These are phyloP conservation scores for Agonopterix arenella DNA, from an alignment of 2,888 invertebrate genomes.

Conservation along the genomic window DNA sequence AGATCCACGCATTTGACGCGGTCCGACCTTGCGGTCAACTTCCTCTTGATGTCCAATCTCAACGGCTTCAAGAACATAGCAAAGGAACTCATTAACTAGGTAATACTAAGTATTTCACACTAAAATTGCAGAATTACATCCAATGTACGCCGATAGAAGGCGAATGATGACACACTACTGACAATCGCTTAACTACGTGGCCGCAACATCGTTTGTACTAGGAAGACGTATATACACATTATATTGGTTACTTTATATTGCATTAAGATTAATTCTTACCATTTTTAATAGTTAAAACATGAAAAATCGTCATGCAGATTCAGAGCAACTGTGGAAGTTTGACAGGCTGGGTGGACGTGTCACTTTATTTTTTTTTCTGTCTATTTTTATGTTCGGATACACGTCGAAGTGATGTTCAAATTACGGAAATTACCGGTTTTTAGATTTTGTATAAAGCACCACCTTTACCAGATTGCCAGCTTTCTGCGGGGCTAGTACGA, in stretches of 20 bases:
- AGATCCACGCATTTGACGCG: constrained; percentile 98
- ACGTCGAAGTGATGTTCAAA: too few species aligned
- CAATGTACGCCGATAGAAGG: constrained; percentile 44
- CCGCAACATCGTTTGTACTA: constrained; percentile 16
- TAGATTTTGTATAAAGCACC: neutral
- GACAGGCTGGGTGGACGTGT: constrained; percentile 69
- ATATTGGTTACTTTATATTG: constrained; percentile 9
- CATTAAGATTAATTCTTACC: constrained; percentile 43
- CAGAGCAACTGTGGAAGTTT: constrained; percentile 48
- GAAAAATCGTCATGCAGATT: constrained; percentile 50
- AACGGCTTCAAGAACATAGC: constrained; percentile 84
- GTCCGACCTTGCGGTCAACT: constrained; percentile 97
- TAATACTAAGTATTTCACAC: constrained; percentile 8
- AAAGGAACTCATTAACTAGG: constrained; percentile 19
- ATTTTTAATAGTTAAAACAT: constrained; percentile 65
- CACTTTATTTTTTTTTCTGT: constrained; percentile 28
- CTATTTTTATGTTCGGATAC: neutral
- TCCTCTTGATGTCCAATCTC: constrained; percentile 98
- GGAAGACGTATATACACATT: neutral
- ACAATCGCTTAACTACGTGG: constrained; percentile 38
- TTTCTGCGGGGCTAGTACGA: too few species aligned
- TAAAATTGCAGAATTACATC: constrained; percentile 27
- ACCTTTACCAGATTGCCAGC: too few species aligned
- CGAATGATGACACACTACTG: constrained; percentile 46
- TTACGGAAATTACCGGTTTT: neutral